Percentiles rank a stretch among this genome's conserved stretches.
phyloP scores from a whole-genome alignment of 2,888 invertebrate genomes.

The Mylabris sibirica region DNA sequence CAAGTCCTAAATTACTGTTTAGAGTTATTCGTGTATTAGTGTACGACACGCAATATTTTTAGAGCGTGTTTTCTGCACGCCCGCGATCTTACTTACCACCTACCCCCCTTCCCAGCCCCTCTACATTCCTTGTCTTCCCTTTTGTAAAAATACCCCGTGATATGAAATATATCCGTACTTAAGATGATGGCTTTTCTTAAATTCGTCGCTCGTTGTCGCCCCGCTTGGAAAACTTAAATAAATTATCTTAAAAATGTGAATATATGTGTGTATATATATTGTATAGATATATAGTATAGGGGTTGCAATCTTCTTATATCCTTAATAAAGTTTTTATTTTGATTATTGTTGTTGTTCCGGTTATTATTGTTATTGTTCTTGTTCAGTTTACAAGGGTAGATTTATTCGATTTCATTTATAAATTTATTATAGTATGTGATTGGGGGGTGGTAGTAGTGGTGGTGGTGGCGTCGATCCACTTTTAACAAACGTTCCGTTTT shows the following conservation, averaged over 20 bases:
- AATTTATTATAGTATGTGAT: conserved; percentile 6
- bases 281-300: conserved; percentile 31
- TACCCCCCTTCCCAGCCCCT: conserved; percentile 22
- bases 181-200: conserved; percentile 64
- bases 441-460: not conserved
- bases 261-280: conserved; percentile 56
- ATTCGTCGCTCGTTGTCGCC: conserved; percentile 59
- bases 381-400: not conserved
- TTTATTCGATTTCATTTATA: conserved; percentile 19
- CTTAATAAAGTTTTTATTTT: not conserved
- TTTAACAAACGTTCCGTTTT: conserved; percentile 18
- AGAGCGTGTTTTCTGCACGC: conserved; percentile 27
- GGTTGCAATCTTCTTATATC: not conserved
- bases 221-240: conserved; percentile 54
- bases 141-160: conserved; percentile 50
- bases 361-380: not conserved
- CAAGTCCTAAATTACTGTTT: conserved; percentile 51
- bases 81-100: conserved; percentile 32
- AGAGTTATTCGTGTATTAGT: conserved; percentile 55
- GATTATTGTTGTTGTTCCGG: not conserved
- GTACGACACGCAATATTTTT: conserved; percentile 58
- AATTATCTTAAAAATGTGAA: conserved; percentile 54
- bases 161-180: conserved; percentile 63
- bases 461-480: conserved; percentile 12
- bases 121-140: conserved; percentile 38